A percentile compares a stretch with the other conserved stretches of the same genome.
These are phyloP conservation scores for Onychomys arenicola DNA, from an alignment of 2,797 vertebrate species.

Conservation along the genomic window DNA sequence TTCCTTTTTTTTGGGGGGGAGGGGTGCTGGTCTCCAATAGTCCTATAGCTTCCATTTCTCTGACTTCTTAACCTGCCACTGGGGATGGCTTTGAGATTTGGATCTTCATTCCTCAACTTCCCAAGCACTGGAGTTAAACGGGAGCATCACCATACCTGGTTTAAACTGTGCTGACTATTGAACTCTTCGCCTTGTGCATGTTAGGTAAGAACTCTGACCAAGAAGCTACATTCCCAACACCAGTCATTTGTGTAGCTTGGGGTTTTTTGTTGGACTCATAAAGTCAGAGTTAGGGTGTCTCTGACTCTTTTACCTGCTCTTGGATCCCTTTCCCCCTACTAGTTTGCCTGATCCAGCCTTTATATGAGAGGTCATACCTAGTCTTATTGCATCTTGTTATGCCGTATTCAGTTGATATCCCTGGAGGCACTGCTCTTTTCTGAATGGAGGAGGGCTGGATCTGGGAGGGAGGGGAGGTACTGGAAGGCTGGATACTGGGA, in stretches of 20 bases:
- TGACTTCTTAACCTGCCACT: not conserved
- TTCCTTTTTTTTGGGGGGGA: too few species aligned
- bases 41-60: not conserved
- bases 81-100: not conserved
- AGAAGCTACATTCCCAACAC: not conserved
- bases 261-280: not conserved
- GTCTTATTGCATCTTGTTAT: not conserved
- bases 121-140: too few species aligned
- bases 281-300: not conserved
- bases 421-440: not conserved
- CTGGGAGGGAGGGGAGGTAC: not conserved
- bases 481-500: too few species aligned
- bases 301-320: not conserved
- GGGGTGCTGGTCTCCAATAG: not conserved
- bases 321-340: too few species aligned
- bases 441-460: not conserved
- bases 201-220: not conserved
- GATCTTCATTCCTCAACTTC: not conserved
- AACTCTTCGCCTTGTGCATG: not conserved
- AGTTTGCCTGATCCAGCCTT: not conserved
- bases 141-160: not conserved
- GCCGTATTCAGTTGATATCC: too few species aligned
- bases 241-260: not conserved
- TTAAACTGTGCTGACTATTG: not conserved
- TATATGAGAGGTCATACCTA: not conserved